phyloP scores from a whole-genome alignment of 2,888 invertebrate genomes.

The Lochmaea crataegi region DNA sequence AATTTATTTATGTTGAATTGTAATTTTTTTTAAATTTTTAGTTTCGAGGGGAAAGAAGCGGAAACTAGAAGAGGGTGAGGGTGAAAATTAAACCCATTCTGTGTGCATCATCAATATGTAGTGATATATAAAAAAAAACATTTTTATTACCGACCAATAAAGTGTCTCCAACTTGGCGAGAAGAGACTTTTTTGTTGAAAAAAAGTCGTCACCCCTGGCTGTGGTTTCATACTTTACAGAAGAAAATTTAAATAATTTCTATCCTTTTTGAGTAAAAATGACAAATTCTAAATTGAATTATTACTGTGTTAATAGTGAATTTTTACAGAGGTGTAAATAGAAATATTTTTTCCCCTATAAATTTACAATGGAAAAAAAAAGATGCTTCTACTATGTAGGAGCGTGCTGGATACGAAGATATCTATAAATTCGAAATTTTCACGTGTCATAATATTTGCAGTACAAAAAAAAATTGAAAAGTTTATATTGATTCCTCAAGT shows the following conservation, averaged over 20 bases:
- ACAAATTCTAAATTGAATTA: constrained; percentile 29
- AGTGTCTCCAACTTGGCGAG: constrained; percentile 56
- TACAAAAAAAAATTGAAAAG: too few relatives aligned
- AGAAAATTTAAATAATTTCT: constrained; percentile 34
- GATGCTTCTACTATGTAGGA: too few relatives aligned
- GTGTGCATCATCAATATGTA: constrained; percentile 48
- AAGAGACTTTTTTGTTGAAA: constrained; percentile 48
- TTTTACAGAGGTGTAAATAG: constrained; percentile 21
- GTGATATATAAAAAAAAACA: constrained; percentile 50
- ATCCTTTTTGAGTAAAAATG: constrained; percentile 25
- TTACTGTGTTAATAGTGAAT: constrained; percentile 6
- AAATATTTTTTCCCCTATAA: constrained; percentile 19
- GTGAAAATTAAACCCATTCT: constrained; percentile 57
- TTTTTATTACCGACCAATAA: constrained; percentile 56
- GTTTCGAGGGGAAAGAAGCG: constrained; percentile 78
- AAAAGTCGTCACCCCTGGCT: constrained; percentile 54
- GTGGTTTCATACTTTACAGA: constrained; percentile 57
- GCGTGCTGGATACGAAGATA: too few relatives aligned
- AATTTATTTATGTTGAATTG: neutral
- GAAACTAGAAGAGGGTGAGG: constrained; percentile 76
- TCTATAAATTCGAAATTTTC: too few relatives aligned
- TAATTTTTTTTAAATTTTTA: constrained; percentile 55
- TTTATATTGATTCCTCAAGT: too few relatives aligned
- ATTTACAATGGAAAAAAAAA: constrained; percentile 17
- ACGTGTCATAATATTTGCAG: too few relatives aligned